These are phyloP conservation scores for Peromyscus maniculatus DNA, from an alignment of 2,113 vertebrate species.

Conservation along the genomic window DNA sequence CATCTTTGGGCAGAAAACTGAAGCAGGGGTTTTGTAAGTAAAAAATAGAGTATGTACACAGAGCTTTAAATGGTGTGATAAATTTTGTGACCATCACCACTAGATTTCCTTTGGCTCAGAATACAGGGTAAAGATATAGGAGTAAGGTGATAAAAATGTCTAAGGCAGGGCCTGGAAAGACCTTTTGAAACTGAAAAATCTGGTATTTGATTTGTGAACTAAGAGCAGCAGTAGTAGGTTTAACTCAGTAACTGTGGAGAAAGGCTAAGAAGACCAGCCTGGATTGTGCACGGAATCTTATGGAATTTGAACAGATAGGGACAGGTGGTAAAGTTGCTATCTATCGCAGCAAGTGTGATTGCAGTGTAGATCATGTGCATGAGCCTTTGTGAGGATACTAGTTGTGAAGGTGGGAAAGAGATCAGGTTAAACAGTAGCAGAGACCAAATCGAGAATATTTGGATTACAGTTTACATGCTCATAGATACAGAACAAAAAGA, in stretches of 20 bases:
- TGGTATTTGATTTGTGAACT: conserved; percentile 25
- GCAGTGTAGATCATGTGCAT: background rate
- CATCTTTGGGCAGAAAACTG: background rate
- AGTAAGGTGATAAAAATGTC: conserved; percentile 22
- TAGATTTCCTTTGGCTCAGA: background rate
- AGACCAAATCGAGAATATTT: background rate
- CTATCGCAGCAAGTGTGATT: background rate
- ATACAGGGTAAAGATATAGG: background rate
- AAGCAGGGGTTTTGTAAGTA: background rate
- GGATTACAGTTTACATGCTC: background rate
- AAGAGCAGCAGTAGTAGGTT: background rate
- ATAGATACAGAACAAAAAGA: background rate
- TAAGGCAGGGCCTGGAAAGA: background rate
- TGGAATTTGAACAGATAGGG: background rate
- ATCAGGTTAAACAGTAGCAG: background rate
- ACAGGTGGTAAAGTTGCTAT: background rate
- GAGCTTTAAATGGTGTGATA: background rate
- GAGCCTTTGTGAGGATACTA: background rate
- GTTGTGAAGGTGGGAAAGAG: background rate
- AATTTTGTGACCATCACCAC: background rate
- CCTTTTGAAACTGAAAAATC: background rate
- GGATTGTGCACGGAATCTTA: background rate
- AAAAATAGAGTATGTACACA: background rate
- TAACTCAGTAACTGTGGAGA: background rate
- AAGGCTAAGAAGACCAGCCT: background rate